Evolutionary conservation across 2,797 vertebrate species (phyloP).

Genomic region (Potorous gilbertii): DNA sequence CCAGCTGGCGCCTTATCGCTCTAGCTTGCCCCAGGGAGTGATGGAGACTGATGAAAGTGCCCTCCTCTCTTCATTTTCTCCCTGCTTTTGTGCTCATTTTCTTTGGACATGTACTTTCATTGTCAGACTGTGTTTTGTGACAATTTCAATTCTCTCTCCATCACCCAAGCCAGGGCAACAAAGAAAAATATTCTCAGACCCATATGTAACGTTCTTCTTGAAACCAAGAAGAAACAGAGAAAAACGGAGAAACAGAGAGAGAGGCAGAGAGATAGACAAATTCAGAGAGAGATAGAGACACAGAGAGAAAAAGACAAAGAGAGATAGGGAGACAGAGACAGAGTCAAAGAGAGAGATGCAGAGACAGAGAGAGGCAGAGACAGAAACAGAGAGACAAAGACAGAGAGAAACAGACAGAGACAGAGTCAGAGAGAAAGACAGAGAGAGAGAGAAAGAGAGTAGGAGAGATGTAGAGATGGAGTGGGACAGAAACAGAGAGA

Average conservation of each 20-base stretch:
- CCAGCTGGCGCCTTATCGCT: conserved; percentile 37
- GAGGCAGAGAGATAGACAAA: conserved; percentile 17
- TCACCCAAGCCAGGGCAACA: conserved; percentile 74
- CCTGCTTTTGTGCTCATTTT: conserved; percentile 47
- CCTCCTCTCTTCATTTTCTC: neutral
- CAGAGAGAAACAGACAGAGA: too few species aligned
- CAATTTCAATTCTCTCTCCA: conserved; percentile 68
- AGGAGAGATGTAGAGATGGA: neutral
- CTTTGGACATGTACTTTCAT: conserved; percentile 55
- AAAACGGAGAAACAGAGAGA: neutral
- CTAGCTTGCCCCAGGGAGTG: conserved; percentile 17
- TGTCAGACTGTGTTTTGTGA: conserved; percentile 48
- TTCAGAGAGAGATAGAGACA: conserved; percentile 60
- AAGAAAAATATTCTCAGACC: conserved; percentile 65
- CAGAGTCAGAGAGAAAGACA: too few species aligned
- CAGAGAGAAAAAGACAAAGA: too few species aligned
- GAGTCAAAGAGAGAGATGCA: too few species aligned
- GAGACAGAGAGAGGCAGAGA: neutral
- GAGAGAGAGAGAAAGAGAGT: neutral
- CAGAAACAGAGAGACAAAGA: neutral
- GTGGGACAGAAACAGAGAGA: conserved; percentile 65
- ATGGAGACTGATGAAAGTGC: conserved; percentile 25
- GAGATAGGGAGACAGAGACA: too few species aligned
- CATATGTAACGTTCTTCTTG: conserved; percentile 76
- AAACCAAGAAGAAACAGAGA: conserved; percentile 76